Evolutionary conservation across 2,888 invertebrate genomes (phyloP).

Genomic region (Hyalella azteca): DNA sequence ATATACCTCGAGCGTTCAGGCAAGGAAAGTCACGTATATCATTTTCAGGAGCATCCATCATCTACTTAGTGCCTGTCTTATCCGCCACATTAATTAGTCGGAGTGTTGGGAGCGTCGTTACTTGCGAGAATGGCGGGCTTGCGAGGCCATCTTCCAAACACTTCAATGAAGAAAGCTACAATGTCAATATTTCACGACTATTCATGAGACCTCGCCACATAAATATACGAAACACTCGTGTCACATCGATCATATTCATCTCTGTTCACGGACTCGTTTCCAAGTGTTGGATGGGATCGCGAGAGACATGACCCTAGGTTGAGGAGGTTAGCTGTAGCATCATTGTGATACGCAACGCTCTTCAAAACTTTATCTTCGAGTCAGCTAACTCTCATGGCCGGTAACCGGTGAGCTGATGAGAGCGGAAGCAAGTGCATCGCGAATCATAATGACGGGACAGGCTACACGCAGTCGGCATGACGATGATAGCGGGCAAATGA

Average conservation of each 20-base stretch:
- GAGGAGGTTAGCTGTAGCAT: background rate
- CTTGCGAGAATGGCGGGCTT: conserved; percentile 32
- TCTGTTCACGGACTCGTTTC: no score
- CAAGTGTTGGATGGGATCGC: no score
- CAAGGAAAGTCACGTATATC: conserved; percentile 12
- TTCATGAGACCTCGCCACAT: background rate
- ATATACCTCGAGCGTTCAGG: conserved; percentile 5
- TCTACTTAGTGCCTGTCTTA: conserved; percentile 29
- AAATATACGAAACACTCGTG: no score
- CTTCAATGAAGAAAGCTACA: conserved; percentile 14
- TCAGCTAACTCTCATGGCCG: conserved; percentile 24
- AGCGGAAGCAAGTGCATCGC: conserved; percentile 31
- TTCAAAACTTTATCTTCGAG: background rate
- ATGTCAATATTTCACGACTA: conserved; percentile 10
- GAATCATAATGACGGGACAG: conserved; percentile 35
- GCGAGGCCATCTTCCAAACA: conserved; percentile 34
- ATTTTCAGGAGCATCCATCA: conserved; percentile 35
- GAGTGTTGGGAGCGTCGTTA: conserved; percentile 36
- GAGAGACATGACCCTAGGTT: background rate
- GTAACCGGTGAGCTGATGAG: conserved; percentile 26
- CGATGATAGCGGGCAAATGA: conserved; percentile 11
- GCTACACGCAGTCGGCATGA: conserved; percentile 16
- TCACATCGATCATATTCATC: no score
- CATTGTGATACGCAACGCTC: background rate
- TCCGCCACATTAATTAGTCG: conserved; percentile 36